Base-by-base conservation (phyloP, 2,888 invertebrate species). In the Chironomus riparius region DNA sequence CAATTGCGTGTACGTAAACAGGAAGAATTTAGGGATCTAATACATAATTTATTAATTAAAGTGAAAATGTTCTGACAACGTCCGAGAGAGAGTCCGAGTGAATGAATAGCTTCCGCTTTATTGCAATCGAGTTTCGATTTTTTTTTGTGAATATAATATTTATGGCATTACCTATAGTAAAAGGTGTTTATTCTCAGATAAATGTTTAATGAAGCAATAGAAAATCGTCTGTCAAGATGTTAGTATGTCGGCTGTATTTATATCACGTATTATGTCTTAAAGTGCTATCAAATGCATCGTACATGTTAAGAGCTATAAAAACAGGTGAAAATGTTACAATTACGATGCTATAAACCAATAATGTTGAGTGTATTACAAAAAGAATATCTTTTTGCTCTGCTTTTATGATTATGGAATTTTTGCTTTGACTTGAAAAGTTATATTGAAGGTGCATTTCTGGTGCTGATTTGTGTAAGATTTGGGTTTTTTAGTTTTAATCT, bases 1-100 rank as follows among this genome's bases (percentile, higher is more conserved):
- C 50, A 50, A 50, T 50, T 47, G 69, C 38, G 69, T 69, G 47
- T 18, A 38, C 15, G 18, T 50, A 50, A 50, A n/a, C 50, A 18
- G 12, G 12, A 22, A 22, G 62, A 18, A 61, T 15, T 15, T 62
- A 62, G 22, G 21, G 21, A n/a, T 22, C 12, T n/a, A 68, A 47
- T 69, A 47, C n/a, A 69, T 69, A 69, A 69, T 69, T 38, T 47
- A 69, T 69, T 69, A 69, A 69, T 69, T 69, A 47, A 69, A 69
- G 69, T 69, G 38, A 69, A 47, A 47, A 69, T 47, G 10, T n/a
- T 13, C 50, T 50, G 69, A 69, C 69, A 47, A 47, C 47, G 18
- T 18, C 13, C 24, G 13, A 68, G 24, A 13, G 24, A 47, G 38
- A 38, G 15, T 18, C 38, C 5, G n/a, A n/a, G n/a, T 28, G 24